phyloP scores from a whole-genome alignment of 2,888 invertebrate genomes.

The Temnothorax unifasciatus region DNA sequence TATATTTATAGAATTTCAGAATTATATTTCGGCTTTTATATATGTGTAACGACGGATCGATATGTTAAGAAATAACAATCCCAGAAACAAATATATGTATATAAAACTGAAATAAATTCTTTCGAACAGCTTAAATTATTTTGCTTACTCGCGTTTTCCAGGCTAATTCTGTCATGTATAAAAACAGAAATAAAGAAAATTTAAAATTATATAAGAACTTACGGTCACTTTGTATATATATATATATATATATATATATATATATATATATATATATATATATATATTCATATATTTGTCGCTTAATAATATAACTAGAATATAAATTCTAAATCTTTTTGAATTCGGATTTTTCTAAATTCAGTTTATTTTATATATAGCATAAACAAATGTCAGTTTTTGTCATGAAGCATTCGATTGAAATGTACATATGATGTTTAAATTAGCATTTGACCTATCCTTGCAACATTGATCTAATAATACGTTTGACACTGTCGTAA shows the following conservation, averaged over 20 bases:
- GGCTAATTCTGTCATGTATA: background rate
- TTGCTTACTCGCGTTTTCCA: background rate
- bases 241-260: too few species aligned
- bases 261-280: background rate
- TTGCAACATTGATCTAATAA: conserved; percentile 40
- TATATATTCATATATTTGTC: background rate
- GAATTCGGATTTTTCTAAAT: background rate
- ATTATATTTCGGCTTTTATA: background rate
- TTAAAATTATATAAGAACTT: background rate
- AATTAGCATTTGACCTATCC: conserved; percentile 27
- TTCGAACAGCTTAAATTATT: too few species aligned
- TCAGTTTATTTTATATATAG: background rate
- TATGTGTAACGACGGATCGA: background rate
- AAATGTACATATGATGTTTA: conserved; percentile 6
- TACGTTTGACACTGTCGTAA: conserved; percentile 3
- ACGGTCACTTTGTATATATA: background rate
- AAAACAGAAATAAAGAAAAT: background rate
- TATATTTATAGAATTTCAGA: background rate
- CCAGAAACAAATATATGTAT: background rate
- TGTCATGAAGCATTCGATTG: background rate
- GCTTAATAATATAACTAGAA: background rate
- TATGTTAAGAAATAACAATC: background rate
- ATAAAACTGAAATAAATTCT: background rate
- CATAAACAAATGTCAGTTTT: background rate
- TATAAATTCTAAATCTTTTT: background rate